Conservation (phyloP, 2,888 invertebrate genomes). For the Lochmaea crataegi region DNA sequence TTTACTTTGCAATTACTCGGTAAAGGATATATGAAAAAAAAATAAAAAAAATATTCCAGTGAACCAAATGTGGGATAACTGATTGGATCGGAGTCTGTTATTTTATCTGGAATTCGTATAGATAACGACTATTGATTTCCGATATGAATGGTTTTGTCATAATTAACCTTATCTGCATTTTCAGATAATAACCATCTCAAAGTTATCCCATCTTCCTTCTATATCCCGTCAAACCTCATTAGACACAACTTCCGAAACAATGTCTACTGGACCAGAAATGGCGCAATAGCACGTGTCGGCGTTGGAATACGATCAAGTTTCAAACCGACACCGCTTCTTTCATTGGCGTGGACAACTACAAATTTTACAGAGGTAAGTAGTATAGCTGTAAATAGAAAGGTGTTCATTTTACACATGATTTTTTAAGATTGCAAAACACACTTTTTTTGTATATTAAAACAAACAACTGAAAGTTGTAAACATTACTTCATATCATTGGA, state of each 20-base stretch:
- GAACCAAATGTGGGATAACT: no score
- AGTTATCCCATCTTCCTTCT: not conserved
- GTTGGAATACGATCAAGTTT: conserved; percentile 21
- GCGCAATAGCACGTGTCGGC: conserved; percentile 5
- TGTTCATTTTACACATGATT: not conserved
- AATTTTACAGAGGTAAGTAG: not conserved
- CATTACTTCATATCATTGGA: no score
- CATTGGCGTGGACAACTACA: not conserved
- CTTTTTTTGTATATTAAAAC: no score
- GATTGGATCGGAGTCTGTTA: no score
- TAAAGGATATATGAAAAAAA: no score
- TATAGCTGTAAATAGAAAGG: not conserved
- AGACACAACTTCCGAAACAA: conserved; percentile 27
- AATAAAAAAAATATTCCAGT: no score
- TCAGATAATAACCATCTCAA: not conserved
- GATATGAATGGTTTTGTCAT: not conserved
- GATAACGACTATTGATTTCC: no score
- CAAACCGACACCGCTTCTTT: not conserved
- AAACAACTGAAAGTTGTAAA: no score
- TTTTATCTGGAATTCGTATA: no score
- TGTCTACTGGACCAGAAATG: conserved; percentile 32
- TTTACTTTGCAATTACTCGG: no score
- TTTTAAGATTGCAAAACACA: no score
- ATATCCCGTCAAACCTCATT: conserved; percentile 24
- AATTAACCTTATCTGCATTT: not conserved